Conservation (phyloP, 2,888 invertebrate genomes). For the Xestobium rufovillosum region DNA sequence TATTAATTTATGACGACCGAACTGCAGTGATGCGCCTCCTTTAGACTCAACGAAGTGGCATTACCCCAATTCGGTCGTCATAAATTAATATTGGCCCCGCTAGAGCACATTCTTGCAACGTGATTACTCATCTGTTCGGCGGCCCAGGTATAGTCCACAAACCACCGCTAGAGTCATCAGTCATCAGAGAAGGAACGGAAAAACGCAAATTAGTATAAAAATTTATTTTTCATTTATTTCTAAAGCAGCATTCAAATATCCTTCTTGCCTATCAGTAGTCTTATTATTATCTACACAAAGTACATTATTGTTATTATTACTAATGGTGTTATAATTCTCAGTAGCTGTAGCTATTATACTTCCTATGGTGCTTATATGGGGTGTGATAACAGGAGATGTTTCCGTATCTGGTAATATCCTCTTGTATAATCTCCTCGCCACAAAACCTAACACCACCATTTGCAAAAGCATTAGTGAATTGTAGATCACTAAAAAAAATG, state of each 20-base stretch:
- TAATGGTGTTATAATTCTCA: slow-evolving; percentile 15
- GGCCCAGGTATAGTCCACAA: too few relatives aligned
- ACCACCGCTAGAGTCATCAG: too few relatives aligned
- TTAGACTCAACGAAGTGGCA: too few relatives aligned
- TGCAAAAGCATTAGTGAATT: slow-evolving; percentile 59
- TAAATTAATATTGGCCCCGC: too few relatives aligned
- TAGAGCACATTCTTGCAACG: too few relatives aligned
- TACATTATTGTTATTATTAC: slow-evolving; percentile 1
- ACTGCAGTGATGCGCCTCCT: too few relatives aligned
- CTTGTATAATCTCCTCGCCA: slow-evolving; percentile 57
- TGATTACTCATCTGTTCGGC: too few relatives aligned
- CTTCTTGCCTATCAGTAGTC: background rate
- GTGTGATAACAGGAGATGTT: slow-evolving; percentile 11
- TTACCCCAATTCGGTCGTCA: too few relatives aligned
- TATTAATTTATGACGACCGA: too few relatives aligned
- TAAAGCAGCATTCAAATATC: background rate
- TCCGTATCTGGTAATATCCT: slow-evolving; percentile 36
- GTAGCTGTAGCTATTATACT: slow-evolving; percentile 20
- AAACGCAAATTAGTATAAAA: too few relatives aligned
- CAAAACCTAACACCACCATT: slow-evolving; percentile 58
- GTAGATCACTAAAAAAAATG: slow-evolving; percentile 55
- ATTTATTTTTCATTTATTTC: slow-evolving; percentile 2
- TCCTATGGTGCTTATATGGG: slow-evolving; percentile 24
- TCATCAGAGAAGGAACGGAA: too few relatives aligned
- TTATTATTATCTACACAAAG: too few relatives aligned